These are phyloP conservation scores for Vidua chalybeata DNA, from an alignment of 2,113 vertebrate genomes.

Conservation along the genomic window DNA sequence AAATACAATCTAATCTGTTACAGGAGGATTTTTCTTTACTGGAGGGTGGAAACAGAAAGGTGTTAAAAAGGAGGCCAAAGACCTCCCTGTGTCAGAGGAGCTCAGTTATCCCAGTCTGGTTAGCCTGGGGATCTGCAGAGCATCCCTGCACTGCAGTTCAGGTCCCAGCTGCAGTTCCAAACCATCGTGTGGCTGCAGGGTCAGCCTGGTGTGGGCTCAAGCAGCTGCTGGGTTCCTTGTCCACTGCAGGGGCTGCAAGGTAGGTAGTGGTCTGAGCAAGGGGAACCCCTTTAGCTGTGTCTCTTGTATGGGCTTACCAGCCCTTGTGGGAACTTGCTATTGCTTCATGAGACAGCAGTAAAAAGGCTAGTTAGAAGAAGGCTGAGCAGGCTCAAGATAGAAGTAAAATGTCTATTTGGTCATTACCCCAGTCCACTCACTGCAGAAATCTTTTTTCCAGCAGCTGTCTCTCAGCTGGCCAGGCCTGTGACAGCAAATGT, in stretches of 20 bases:
- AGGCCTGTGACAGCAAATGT: neutral
- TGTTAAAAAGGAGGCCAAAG: neutral
- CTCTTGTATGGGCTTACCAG: neutral
- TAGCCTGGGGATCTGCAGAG: neutral
- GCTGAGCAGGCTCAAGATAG: neutral
- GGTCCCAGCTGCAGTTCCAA: neutral
- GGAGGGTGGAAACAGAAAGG: neutral
- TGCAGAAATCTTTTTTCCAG: neutral
- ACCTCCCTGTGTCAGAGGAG: accelerated
- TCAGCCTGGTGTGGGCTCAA: neutral
- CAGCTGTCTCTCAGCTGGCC: neutral
- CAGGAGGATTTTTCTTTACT: neutral
- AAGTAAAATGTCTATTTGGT: neutral
- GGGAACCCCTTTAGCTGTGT: neutral
- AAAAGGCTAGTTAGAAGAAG: neutral
- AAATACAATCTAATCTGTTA: neutral
- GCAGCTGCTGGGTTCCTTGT: neutral
- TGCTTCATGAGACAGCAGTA: neutral
- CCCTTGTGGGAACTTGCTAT: neutral
- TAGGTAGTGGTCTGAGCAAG: accelerated
- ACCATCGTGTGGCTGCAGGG: accelerated
- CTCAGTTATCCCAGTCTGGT: neutral
- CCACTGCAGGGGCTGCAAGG: neutral
- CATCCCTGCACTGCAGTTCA: neutral
- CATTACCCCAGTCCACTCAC: too few species aligned